Conservation (phyloP, 2,113 vertebrate species). For the Planiliza haematocheilus region DNA sequence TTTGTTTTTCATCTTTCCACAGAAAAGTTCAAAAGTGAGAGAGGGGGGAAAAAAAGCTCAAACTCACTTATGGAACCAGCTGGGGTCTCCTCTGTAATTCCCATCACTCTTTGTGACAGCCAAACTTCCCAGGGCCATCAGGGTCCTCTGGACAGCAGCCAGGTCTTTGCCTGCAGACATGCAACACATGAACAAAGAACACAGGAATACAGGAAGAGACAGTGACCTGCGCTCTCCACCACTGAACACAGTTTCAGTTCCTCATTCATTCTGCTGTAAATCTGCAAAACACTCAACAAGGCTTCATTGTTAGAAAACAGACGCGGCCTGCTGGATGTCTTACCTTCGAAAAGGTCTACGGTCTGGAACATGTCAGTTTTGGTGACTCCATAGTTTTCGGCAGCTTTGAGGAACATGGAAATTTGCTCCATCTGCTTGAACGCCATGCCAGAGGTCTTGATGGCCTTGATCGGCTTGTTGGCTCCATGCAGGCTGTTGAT, state of each 20-base stretch:
- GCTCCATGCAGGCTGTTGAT: conserved; percentile 90
- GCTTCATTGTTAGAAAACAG: neutral
- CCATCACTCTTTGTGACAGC: conserved; percentile 94
- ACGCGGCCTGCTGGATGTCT: conserved; percentile 16
- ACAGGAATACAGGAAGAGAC: conserved; percentile 8
- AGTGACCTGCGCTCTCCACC: neutral
- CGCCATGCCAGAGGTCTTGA: conserved; percentile 88
- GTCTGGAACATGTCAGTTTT: conserved; percentile 97
- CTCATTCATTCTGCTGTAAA: neutral
- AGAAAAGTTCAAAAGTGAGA: neutral
- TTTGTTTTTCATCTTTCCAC: conserved; percentile 20
- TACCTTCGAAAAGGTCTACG: conserved; percentile 95
- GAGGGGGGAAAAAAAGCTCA: neutral
- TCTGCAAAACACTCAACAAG: neutral
- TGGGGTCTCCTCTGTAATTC: conserved; percentile 90
- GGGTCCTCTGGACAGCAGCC: conserved; percentile 93
- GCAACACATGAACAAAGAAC: conserved; percentile 31
- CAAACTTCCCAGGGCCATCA: conserved; percentile 93
- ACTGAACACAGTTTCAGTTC: neutral
- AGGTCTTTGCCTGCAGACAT: conserved; percentile 90
- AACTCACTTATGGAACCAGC: conserved; percentile 95
- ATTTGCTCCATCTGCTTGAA: conserved; percentile 99
- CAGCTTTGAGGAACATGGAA: conserved; percentile 91
- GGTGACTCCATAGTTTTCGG: conserved; percentile 90
- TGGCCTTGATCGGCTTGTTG: conserved; percentile 87